Conservation (phyloP, 2,888 invertebrate genomes). For the Leucoptera coffeella region DNA sequence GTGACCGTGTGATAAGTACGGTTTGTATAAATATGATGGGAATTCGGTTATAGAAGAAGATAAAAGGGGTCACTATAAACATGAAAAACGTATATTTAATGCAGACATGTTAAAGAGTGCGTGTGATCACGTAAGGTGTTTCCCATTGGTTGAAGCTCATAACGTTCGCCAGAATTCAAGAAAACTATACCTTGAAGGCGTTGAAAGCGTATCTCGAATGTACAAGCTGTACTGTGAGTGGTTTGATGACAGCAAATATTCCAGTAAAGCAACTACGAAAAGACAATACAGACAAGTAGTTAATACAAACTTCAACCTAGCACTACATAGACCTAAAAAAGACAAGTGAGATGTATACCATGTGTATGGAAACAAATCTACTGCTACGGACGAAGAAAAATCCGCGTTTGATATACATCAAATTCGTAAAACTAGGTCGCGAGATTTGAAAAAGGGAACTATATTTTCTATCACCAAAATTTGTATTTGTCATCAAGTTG, state of each 20-base stretch:
- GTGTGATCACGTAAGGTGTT: conserved; percentile 7
- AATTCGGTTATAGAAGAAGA: conserved; percentile 1
- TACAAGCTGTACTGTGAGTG: conserved; percentile 3
- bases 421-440: conserved; percentile 1
- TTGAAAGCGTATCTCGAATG: conserved; percentile 2
- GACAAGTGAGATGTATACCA: conserved; percentile 6
- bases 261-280: conserved; percentile 1
- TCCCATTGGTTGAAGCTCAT: conserved; percentile 6
- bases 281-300: conserved; percentile 6
- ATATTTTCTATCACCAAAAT: no score
- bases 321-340: conserved; percentile 8
- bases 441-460: conserved; percentile 1
- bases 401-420: background rate
- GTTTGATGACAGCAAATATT: conserved; percentile 3
- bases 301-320: conserved; percentile 7
- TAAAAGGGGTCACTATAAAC: conserved; percentile 2
- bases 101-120: conserved; percentile 6
- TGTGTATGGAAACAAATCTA: conserved; percentile 4
- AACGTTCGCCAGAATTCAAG: conserved; percentile 7
- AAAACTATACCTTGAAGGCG: conserved; percentile 6
- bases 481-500: no score
- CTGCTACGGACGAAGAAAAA: conserved; percentile 3
- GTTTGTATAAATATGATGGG: conserved; percentile 4
- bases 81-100: conserved; percentile 1
- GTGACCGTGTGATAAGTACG: conserved; percentile 6